Base-by-base conservation (phyloP, 2,113 vertebrate species). In the Psilopsiagon aurifrons region DNA sequence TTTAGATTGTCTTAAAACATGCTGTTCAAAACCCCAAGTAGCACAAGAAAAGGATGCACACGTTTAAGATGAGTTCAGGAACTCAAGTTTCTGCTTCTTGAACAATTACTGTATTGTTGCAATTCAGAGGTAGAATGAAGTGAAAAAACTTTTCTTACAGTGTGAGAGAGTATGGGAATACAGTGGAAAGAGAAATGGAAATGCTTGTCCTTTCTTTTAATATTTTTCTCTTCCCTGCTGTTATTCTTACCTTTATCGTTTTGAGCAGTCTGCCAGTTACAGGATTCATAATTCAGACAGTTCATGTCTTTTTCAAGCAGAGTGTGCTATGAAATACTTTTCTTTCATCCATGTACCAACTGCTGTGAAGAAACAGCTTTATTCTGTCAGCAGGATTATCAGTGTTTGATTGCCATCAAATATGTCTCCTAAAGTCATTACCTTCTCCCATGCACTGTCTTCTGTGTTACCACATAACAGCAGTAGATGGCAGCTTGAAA, bases 401-500 rank as follows among this genome's bases (percentile, higher is more conserved):
- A 16, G 1, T 60, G 66, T n/a, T 82, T 71, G 51, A 39, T 28
- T 87, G 20, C 35, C 31, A 23, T 35, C 20, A 66, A 23, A n/a
- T 57, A 31, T 4, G 15, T 75, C 63, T 51, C 51, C 41, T 62
- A 9, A 64, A 68, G 27, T 62, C 57, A 12, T 47, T 66, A 14
- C 27, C 6, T 78, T 86, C 41, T 89, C 16, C 28, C 4, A 2
- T 66, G 62, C 33, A 5, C 2, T 9, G 6, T 47, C 37, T 62
- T 92, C 84, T 95, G 62, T 95, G 77, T 87, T 95, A 87, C 89
- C 84, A 35, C 1, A 0, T 27, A 89, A 29, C 37, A 90, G 79
- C 90, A 90, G 91, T 62, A 94, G 91, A 90, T 91, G 90, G 90
- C 94, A 94, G 67, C 75, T 96, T 90, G 24, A 43, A 96, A 88